phyloP scores from a whole-genome alignment of 2,113 vertebrate genomes.

The Rhinoptilus africanus region DNA sequence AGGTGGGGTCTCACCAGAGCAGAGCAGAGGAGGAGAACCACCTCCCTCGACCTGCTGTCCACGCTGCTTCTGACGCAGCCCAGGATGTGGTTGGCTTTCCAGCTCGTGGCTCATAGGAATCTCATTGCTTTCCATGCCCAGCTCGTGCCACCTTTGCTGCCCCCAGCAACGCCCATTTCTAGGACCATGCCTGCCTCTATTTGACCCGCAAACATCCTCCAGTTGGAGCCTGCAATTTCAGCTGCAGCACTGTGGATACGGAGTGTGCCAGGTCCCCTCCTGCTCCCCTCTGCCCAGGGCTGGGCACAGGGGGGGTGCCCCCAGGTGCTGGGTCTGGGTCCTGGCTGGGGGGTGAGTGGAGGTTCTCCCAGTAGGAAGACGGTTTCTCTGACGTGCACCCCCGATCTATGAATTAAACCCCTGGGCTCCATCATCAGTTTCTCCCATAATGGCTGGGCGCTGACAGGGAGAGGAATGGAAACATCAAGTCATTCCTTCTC shows the following conservation, averaged over 20 bases:
- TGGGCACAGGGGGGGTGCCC: neutral
- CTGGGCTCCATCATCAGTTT: neutral
- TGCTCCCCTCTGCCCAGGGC: neutral
- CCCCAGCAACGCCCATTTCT: neutral
- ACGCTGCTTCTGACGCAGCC: too few species aligned
- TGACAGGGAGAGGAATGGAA: neutral
- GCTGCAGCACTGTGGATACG: neutral
- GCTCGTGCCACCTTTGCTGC: fast-evolving
- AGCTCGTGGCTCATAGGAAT: too few species aligned
- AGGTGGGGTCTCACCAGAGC: too few species aligned
- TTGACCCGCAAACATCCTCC: neutral
- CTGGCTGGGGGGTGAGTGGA: neutral
- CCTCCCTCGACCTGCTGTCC: too few species aligned
- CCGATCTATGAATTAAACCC: neutral
- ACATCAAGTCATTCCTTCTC: neutral
- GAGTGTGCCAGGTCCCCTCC: fast-evolving
- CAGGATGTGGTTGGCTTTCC: too few species aligned
- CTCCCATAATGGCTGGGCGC: neutral
- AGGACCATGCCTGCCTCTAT: neutral
- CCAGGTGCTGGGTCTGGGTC: fast-evolving
- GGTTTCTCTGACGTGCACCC: neutral
- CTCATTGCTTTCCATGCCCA: too few species aligned
- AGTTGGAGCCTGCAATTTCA: fast-evolving
- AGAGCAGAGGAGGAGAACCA: too few species aligned
- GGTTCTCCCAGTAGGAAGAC: neutral